Evolutionary conservation across 2,888 invertebrate genomes (phyloP).

Genomic region (Aricia artaxerxes): DNA sequence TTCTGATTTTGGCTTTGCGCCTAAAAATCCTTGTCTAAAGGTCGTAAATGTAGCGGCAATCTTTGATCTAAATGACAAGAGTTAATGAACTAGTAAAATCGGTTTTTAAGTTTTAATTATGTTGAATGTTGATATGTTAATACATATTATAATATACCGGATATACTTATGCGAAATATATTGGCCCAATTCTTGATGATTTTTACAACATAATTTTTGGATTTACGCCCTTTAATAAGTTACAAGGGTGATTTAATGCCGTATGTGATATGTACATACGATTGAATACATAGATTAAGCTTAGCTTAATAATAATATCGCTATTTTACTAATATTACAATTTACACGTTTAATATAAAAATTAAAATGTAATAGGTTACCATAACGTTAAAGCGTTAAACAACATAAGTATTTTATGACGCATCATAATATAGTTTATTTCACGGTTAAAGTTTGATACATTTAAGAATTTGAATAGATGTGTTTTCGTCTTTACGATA

Average conservation of each 20-base stretch:
- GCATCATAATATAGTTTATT: slow-evolving; percentile 36
- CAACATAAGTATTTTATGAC: slow-evolving; percentile 9
- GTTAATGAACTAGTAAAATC: slow-evolving; percentile 39
- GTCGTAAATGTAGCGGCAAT: slow-evolving; percentile 63
- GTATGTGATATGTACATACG: not conserved
- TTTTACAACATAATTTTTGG: not conserved
- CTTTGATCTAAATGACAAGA: slow-evolving; percentile 60
- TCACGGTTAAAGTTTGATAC: slow-evolving; percentile 40
- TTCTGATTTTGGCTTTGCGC: no score
- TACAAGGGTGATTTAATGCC: not conserved
- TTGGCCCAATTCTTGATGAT: not conserved
- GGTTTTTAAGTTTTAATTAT: slow-evolving; percentile 22
- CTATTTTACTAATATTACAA: not conserved
- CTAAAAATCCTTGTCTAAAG: not conserved
- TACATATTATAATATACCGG: not conserved
- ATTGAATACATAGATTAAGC: not conserved
- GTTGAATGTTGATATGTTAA: slow-evolving; percentile 13
- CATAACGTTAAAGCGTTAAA: not conserved
- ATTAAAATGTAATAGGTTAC: not conserved
- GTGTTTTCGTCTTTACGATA: slow-evolving; percentile 73
- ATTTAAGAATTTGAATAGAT: slow-evolving; percentile 46
- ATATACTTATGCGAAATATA: not conserved
- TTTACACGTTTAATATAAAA: not conserved
- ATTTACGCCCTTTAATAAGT: not conserved
- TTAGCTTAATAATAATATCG: not conserved